These are phyloP conservation scores for Caretta caretta DNA, from an alignment of 2,113 vertebrate genomes.

Conservation along the genomic window DNA sequence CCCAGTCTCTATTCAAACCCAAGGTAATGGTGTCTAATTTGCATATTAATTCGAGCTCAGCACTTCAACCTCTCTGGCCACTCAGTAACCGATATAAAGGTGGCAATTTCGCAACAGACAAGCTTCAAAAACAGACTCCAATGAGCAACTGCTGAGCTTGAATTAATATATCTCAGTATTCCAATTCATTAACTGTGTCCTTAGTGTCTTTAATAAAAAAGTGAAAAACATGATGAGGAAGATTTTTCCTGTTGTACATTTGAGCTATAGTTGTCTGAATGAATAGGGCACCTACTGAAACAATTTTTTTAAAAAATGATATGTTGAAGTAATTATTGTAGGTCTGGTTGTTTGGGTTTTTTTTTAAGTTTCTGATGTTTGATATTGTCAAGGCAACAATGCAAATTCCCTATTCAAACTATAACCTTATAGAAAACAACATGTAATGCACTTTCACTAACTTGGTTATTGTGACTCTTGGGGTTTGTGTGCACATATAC, in stretches of 20 bases:
- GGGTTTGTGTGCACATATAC: slow-evolving; percentile 14
- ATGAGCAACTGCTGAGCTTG: no score
- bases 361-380: not conserved
- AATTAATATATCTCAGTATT: no score
- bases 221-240: not conserved
- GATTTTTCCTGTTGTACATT: not conserved
- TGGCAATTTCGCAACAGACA: no score
- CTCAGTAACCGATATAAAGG: no score
- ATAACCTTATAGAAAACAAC: not conserved
- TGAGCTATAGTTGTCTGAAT: not conserved
- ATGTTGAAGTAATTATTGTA: not conserved
- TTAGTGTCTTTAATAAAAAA: not conserved
- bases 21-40: no score
- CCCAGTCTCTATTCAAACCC: no score
- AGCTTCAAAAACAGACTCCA: no score
- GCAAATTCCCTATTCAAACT: slow-evolving; percentile 48
- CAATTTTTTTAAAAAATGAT: not conserved
- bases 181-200: not conserved
- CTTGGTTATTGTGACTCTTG: not conserved
- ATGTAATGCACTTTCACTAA: slow-evolving; percentile 14
- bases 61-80: no score
- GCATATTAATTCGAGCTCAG: no score
- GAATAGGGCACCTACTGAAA: not conserved
- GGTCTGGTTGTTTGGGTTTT: not conserved
- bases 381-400: slow-evolving; percentile 4